These are phyloP conservation scores for Coleophora deauratella DNA, from an alignment of 2,888 invertebrate species.

Conservation along the genomic window DNA sequence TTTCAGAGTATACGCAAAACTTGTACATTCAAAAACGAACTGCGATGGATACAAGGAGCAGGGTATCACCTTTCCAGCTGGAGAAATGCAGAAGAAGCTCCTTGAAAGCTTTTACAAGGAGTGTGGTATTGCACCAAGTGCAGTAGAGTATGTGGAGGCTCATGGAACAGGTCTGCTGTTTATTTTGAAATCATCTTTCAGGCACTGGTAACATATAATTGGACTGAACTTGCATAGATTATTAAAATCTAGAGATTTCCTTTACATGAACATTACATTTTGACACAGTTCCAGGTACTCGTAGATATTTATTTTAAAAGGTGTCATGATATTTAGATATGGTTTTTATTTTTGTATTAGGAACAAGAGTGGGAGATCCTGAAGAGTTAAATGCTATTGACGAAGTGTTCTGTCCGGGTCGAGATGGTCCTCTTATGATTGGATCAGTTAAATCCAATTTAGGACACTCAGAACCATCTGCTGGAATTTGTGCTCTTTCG, in stretches of 20 bases:
- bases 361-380: constrained; percentile 90
- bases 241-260: neutral
- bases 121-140: constrained; percentile 80
- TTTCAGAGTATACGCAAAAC: constrained; percentile 70
- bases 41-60: constrained; percentile 85
- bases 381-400: constrained; percentile 91
- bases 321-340: no score
- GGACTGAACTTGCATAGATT: neutral
- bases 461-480: constrained; percentile 92
- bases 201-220: neutral
- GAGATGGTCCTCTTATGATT: constrained; percentile 84
- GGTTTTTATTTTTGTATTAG: no score
- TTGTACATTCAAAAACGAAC: constrained; percentile 85
- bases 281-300: neutral
- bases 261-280: neutral
- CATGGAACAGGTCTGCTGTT: constrained; percentile 81
- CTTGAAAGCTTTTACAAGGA: constrained; percentile 78
- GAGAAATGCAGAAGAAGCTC: constrained; percentile 75
- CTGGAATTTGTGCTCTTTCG: constrained; percentile 77
- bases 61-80: constrained; percentile 80
- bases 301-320: no score
- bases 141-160: constrained; percentile 87
- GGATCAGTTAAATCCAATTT: constrained; percentile 96
- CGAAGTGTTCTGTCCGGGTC: constrained; percentile 81
- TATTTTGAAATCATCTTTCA: neutral